phyloP scores from a whole-genome alignment of 2,797 vertebrate species.

The Mycteria americana region DNA sequence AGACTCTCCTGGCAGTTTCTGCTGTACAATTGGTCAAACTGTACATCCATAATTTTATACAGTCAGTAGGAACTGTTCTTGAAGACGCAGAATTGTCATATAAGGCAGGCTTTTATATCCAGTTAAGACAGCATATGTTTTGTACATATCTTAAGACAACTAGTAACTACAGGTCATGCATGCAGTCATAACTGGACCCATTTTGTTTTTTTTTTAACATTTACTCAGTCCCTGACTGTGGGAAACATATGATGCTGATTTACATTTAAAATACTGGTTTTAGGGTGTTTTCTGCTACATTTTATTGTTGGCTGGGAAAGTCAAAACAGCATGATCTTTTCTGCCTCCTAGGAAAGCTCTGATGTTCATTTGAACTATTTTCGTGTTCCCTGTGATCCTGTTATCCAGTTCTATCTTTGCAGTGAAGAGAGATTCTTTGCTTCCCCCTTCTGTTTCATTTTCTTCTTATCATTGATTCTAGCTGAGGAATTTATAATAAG shows the following conservation, averaged over 20 bases:
- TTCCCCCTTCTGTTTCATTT: neutral
- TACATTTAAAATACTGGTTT: neutral
- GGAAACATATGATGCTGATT: neutral
- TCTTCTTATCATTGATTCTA: neutral
- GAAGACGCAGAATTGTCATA: neutral
- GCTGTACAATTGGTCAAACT: neutral
- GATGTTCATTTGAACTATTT: neutral
- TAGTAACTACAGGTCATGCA: neutral
- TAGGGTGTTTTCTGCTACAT: neutral
- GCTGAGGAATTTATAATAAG: neutral
- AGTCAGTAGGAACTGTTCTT: neutral
- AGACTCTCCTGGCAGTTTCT: neutral
- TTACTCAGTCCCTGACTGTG: neutral
- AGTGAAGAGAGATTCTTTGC: neutral
- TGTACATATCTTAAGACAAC: neutral
- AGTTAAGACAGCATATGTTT: neutral
- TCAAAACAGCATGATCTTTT: neutral
- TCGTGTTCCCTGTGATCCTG: rapidly evolving
- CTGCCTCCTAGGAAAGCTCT: neutral
- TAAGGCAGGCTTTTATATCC: neutral
- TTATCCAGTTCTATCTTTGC: neutral
- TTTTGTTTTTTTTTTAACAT: neutral
- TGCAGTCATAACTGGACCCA: neutral
- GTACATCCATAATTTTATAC: neutral
- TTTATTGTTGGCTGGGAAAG: neutral